These are phyloP conservation scores for Philonicus albiceps DNA, from an alignment of 2,888 invertebrate species.

Conservation along the genomic window DNA sequence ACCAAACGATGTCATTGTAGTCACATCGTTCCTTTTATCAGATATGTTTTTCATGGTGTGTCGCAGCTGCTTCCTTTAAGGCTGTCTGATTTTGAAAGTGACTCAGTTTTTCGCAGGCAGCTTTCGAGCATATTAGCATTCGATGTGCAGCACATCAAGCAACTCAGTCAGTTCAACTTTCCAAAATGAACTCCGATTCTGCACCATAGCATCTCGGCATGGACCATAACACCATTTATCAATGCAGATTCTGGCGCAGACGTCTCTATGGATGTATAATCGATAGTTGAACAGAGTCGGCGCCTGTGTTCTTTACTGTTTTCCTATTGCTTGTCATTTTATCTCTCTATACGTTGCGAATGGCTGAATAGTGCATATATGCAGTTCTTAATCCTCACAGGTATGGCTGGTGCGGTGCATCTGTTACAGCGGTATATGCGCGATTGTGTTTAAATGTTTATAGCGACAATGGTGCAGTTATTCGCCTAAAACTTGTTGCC, in stretches of 20 bases:
- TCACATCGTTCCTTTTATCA: background rate
- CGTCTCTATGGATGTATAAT: conserved; percentile 43
- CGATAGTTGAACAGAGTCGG: conserved; percentile 46
- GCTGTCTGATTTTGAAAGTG: background rate
- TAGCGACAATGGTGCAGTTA: conserved; percentile 36
- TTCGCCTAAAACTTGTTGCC: conserved; percentile 1
- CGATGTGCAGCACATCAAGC: conserved; percentile 12
- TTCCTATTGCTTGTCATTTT: conserved; percentile 52
- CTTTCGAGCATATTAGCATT: conserved; percentile 28
- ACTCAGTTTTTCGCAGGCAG: background rate
- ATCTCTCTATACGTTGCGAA: conserved; percentile 16
- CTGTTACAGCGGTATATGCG: conserved; percentile 3
- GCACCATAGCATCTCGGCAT: conserved; percentile 10
- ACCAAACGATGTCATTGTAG: background rate
- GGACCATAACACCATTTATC: conserved; percentile 41
- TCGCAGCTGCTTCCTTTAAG: background rate
- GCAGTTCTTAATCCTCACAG: conserved; percentile 15
- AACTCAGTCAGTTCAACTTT: conserved; percentile 31
- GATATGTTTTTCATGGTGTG: background rate
- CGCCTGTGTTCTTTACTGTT: conserved; percentile 52
- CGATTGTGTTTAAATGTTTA: conserved; percentile 33
- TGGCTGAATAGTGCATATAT: conserved; percentile 29
- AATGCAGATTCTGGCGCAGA: conserved; percentile 34
- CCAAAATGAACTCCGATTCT: conserved; percentile 20
- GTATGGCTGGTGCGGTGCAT: background rate